Conservation (phyloP, 2,113 vertebrate genomes). For the Xenus cinereus region DNA sequence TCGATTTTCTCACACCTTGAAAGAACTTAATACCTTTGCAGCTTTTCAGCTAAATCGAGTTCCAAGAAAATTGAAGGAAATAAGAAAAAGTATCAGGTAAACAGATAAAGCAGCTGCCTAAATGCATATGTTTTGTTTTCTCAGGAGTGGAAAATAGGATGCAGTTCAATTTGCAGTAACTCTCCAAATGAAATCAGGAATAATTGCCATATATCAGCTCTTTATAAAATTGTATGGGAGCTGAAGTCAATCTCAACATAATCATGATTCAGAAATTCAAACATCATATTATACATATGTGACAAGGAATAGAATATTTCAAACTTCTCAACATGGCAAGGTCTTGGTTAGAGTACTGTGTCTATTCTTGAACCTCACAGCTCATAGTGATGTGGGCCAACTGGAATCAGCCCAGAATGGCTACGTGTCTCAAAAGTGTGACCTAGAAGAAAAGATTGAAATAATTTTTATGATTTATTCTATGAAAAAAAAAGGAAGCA, state of each 20-base stretch:
- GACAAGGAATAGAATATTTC: background rate
- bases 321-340: background rate
- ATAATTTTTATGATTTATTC: background rate
- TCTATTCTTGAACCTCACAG: background rate
- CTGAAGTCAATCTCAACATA: background rate
- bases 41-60: background rate
- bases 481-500: background rate
- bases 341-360: background rate
- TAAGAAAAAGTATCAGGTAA: background rate
- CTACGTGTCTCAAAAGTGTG: background rate
- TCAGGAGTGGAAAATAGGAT: background rate
- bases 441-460: background rate
- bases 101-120: background rate
- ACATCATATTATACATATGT: background rate
- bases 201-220: background rate
- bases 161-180: background rate
- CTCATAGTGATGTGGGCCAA: background rate
- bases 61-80: conserved; percentile 2
- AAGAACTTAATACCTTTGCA: background rate
- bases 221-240: background rate
- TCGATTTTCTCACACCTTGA: background rate
- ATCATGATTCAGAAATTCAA: background rate
- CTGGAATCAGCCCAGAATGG: background rate
- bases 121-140: background rate
- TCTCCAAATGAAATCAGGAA: background rate